phyloP scores from a whole-genome alignment of 2,113 vertebrate genomes.

The Chloropsis cyanopogon region DNA sequence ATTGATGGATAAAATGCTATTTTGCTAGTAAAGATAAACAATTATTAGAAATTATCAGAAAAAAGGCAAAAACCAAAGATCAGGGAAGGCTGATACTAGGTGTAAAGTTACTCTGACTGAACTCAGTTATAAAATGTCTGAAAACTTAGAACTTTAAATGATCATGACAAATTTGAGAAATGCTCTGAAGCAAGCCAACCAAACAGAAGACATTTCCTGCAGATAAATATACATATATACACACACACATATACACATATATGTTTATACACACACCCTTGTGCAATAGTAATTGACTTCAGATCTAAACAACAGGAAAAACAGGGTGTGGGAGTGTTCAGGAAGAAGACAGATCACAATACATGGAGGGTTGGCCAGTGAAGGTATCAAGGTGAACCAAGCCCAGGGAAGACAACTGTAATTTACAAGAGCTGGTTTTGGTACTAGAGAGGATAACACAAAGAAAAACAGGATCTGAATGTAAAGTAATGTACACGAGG shows the following conservation, averaged over 20 bases:
- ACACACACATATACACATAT: accelerated
- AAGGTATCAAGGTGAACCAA: background rate
- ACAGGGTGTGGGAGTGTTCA: background rate
- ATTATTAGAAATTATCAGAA: background rate
- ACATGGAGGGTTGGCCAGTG: background rate
- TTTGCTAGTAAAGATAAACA: background rate
- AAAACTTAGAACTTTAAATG: background rate
- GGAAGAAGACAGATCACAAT: background rate
- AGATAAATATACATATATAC: accelerated
- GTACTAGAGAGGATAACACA: background rate
- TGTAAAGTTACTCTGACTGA: background rate
- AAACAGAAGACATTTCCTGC: background rate
- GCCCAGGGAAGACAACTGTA: background rate
- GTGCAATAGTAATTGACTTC: background rate
- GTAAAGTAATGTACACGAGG: background rate
- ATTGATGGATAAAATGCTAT: background rate
- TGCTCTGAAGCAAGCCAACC: background rate
- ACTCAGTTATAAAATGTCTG: background rate
- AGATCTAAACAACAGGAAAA: background rate
- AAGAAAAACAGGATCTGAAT: background rate
- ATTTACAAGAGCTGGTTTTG: background rate
- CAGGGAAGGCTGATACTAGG: accelerated
- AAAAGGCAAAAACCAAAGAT: background rate
- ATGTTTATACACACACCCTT: accelerated
- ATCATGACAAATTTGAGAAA: background rate